A percentile compares a stretch with the other conserved stretches of the same genome.
phyloP scores from a whole-genome alignment of 2,113 vertebrate species.

The Suricata suricatta region DNA sequence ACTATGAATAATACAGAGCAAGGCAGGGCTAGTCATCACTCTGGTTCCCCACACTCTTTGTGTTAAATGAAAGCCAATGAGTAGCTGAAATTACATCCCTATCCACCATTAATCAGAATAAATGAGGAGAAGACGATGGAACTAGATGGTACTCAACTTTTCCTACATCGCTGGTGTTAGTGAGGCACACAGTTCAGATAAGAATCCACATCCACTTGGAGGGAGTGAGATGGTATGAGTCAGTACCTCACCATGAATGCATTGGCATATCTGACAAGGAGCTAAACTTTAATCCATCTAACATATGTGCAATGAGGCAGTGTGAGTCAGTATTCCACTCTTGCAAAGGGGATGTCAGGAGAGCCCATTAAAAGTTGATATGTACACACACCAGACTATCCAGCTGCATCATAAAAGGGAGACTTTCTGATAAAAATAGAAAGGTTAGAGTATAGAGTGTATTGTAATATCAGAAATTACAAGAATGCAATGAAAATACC shows the following conservation, averaged over 20 bases:
- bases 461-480: background rate
- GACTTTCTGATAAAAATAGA: background rate
- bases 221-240: background rate
- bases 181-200: background rate
- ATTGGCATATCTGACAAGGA: background rate
- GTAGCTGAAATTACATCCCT: background rate
- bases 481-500: background rate
- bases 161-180: background rate
- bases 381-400: background rate
- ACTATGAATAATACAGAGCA: background rate
- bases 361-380: background rate
- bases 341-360: background rate
- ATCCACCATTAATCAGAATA: background rate
- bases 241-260: background rate
- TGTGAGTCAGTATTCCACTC: background rate
- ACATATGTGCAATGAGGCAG: background rate
- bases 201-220: background rate
- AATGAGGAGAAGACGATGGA: background rate
- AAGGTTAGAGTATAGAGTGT: background rate
- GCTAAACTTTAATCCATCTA: background rate
- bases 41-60: background rate
- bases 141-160: background rate
- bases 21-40: background rate
- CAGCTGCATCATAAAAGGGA: background rate
- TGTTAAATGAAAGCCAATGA: background rate